Percentiles rank a stretch among this genome's conserved stretches.
Conservation (phyloP, 2,888 invertebrate species). For the Metalampra italica region DNA sequence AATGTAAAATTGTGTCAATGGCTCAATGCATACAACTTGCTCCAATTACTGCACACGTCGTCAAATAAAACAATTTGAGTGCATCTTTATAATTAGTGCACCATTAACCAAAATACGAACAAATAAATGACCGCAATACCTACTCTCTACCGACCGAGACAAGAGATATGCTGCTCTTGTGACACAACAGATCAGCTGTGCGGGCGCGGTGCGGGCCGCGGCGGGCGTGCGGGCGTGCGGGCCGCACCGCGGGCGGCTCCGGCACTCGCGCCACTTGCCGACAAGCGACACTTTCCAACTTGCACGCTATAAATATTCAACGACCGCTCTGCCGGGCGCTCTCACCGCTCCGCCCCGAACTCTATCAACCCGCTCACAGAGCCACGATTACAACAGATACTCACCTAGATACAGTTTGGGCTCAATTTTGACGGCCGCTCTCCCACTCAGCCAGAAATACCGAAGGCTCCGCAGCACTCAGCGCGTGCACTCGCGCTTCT, state of each 20-base stretch:
- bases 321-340: conserved; percentile 44
- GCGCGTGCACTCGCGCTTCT: conserved; percentile 55
- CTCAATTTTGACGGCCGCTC: conserved; percentile 75
- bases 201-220: conserved; percentile 23
- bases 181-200: conserved; percentile 61
- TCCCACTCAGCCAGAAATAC: conserved; percentile 59
- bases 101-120: conserved; percentile 28
- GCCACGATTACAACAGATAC: conserved; percentile 35
- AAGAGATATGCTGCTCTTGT: conserved; percentile 33
- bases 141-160: conserved; percentile 30
- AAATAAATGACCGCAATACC: conserved; percentile 39
- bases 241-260: conserved; percentile 18
- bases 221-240: conserved; percentile 18
- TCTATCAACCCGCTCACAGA: conserved; percentile 20
- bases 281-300: conserved; percentile 63
- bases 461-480: conserved; percentile 44
- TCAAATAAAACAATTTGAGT: conserved; percentile 7
- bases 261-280: conserved; percentile 21
- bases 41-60: conserved; percentile 8
- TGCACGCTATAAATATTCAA: conserved; percentile 68
- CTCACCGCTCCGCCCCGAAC: conserved; percentile 41
- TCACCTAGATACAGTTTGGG: conserved; percentile 76
- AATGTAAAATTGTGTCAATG: no score
- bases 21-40: background rate
- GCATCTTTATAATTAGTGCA: conserved; percentile 17